These are phyloP conservation scores for Montipora capricornis DNA, from an alignment of 64 coral and sea anemone species.

Conservation along the genomic window DNA sequence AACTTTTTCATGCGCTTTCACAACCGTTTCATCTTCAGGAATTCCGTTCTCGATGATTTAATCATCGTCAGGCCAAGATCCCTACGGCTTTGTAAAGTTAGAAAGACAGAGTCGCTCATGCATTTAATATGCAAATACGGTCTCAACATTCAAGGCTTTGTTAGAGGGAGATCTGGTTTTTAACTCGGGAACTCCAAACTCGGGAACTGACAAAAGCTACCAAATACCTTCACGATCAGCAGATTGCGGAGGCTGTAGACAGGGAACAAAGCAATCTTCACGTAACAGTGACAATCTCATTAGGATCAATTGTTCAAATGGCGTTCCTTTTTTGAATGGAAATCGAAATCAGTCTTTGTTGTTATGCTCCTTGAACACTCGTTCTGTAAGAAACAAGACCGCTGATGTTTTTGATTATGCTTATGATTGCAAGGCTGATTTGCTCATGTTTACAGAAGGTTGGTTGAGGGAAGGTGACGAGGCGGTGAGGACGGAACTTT, in stretches of 20 bases:
- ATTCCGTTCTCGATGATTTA: too few relatives aligned
- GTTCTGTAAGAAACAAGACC: slow-evolving; percentile 42
- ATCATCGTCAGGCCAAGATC: slow-evolving; percentile 39
- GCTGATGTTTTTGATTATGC: slow-evolving; percentile 49
- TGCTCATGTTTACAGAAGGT: slow-evolving; percentile 40
- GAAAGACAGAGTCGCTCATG: slow-evolving; percentile 55
- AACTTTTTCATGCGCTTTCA: too few relatives aligned
- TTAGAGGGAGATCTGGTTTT: slow-evolving; percentile 64
- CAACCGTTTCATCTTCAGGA: too few relatives aligned
- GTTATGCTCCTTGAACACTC: slow-evolving; percentile 32
- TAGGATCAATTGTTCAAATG: slow-evolving; percentile 55
- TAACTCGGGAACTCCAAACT: slow-evolving; percentile 24
- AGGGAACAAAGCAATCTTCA: slow-evolving; percentile 58
- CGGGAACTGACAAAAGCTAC: slow-evolving; percentile 48
- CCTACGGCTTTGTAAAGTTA: slow-evolving; percentile 50
- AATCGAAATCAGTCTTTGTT: slow-evolving; percentile 63
- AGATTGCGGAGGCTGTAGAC: slow-evolving; percentile 48
- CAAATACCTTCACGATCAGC: slow-evolving; percentile 62
- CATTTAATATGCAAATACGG: slow-evolving; percentile 59
- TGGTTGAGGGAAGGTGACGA: slow-evolving; percentile 38
- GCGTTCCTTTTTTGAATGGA: slow-evolving; percentile 46
- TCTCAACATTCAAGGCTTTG: slow-evolving; percentile 52
- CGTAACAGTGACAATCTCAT: slow-evolving; percentile 66
- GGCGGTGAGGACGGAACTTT: slow-evolving; percentile 47
- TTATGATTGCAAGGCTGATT: slow-evolving; percentile 53